Conservation (phyloP, 2,113 vertebrate genomes). For the Aptenodytes patagonicus region DNA sequence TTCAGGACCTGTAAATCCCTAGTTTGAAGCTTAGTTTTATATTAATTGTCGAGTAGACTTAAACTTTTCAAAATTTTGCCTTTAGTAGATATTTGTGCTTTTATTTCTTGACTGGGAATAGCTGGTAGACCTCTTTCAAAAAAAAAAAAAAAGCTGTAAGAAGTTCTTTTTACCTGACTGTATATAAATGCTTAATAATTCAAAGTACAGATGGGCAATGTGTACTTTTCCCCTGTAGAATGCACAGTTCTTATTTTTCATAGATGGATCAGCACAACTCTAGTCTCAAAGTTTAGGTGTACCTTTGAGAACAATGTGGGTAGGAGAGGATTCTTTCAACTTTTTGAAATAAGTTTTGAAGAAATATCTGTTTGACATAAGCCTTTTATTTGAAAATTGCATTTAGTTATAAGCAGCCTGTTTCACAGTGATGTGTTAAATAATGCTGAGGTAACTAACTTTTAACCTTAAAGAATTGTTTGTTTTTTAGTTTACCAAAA, state of each 20-base stretch:
- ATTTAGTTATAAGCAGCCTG: background rate
- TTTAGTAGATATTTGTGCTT: background rate
- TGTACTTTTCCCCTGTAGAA: background rate
- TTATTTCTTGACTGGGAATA: background rate
- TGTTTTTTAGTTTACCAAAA: slow-evolving; percentile 84
- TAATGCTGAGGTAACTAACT: background rate
- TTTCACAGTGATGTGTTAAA: background rate
- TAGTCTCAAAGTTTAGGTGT: background rate
- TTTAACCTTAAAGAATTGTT: background rate
- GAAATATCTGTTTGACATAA: background rate
- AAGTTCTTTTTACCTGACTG: background rate
- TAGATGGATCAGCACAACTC: background rate
- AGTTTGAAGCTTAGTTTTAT: background rate
- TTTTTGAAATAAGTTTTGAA: background rate
- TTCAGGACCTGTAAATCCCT: background rate
- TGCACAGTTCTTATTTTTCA: background rate
- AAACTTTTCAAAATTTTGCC: background rate
- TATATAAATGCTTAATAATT: background rate
- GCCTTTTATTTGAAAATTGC: background rate
- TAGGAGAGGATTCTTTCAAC: background rate
- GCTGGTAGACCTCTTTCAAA: background rate
- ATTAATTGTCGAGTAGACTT: background rate
- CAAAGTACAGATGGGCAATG: background rate
- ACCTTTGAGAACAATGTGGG: background rate
- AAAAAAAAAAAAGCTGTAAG: background rate